These are phyloP conservation scores for Hypercompe scribonia DNA, from an alignment of 2,888 invertebrate genomes.

Conservation along the genomic window DNA sequence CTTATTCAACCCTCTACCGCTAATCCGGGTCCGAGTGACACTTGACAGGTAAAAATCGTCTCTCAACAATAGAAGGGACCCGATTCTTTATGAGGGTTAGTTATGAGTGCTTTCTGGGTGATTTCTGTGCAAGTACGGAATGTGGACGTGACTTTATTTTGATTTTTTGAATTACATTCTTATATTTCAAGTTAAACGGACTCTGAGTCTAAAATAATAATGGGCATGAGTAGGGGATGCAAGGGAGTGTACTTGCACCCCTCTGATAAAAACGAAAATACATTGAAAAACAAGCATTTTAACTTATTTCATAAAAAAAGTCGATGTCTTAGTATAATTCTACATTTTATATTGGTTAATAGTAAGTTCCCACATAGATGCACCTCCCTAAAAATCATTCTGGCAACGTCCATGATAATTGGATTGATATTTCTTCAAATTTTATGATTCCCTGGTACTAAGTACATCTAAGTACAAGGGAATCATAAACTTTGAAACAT, in stretches of 20 bases:
- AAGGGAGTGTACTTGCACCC: too few relatives aligned
- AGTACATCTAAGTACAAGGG: too few relatives aligned
- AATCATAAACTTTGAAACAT: too few relatives aligned
- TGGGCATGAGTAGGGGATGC: too few relatives aligned
- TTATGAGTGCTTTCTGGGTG: constrained; percentile 54
- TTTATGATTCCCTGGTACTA: not conserved
- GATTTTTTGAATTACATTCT: constrained; percentile 26
- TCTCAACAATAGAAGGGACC: constrained; percentile 57
- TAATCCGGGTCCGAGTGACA: constrained; percentile 61
- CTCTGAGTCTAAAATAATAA: not conserved
- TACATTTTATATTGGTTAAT: too few relatives aligned
- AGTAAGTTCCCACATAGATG: too few relatives aligned
- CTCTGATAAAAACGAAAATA: too few relatives aligned
- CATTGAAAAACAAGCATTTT: too few relatives aligned
- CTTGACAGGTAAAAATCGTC: constrained; percentile 66
- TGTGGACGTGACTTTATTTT: constrained; percentile 46
- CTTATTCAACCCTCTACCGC: constrained; percentile 52
- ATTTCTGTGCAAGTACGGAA: constrained; percentile 45
- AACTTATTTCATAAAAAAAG: too few relatives aligned
- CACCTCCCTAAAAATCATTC: too few relatives aligned
- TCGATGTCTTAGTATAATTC: too few relatives aligned
- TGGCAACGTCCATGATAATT: too few relatives aligned
- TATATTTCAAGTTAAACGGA: constrained; percentile 8
- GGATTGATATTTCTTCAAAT: not conserved
- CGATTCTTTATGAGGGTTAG: constrained; percentile 61